Conservation (phyloP, 1,140 invertebrate species). For the Camponotus vicinus region DNA sequence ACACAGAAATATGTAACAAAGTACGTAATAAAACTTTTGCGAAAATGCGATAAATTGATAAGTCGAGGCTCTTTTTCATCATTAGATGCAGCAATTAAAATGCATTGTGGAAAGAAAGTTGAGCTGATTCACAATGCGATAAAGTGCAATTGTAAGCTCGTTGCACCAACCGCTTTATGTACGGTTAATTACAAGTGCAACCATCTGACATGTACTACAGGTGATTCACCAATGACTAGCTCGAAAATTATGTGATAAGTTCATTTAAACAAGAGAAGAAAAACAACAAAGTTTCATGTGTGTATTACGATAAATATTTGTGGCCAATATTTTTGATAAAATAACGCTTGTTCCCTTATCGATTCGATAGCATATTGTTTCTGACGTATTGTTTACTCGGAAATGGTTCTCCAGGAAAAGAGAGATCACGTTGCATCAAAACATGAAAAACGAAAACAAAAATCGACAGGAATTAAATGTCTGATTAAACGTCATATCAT, state of each 20-base stretch:
- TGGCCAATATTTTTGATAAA: conserved; percentile 17
- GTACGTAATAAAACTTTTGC: not conserved
- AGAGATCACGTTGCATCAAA: not conserved
- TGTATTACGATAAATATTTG: conserved; percentile 19
- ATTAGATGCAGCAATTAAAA: conserved; percentile 11
- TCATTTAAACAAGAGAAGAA: not conserved
- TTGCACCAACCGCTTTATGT: conserved; percentile 19
- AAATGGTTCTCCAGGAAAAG: not conserved
- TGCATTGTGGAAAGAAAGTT: not conserved
- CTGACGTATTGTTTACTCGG: not conserved
- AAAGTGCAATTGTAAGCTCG: conserved; percentile 5
- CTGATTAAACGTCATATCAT: not conserved
- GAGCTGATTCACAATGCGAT: not conserved
- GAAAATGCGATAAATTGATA: not conserved
- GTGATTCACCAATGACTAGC: conserved; percentile 65
- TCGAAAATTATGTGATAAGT: conserved; percentile 34
- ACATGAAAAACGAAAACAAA: not conserved
- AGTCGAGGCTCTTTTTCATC: not conserved
- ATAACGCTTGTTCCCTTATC: not conserved
- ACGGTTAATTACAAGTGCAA: conserved; percentile 65
- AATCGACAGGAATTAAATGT: conserved; percentile 1
- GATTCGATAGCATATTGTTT: not conserved
- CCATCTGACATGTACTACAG: conserved; percentile 62
- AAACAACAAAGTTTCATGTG: conserved; percentile 44
- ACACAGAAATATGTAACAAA: no score